phyloP scores from a whole-genome alignment of 1,140 invertebrate species.

The Caenorhabditis tropicalis region DNA sequence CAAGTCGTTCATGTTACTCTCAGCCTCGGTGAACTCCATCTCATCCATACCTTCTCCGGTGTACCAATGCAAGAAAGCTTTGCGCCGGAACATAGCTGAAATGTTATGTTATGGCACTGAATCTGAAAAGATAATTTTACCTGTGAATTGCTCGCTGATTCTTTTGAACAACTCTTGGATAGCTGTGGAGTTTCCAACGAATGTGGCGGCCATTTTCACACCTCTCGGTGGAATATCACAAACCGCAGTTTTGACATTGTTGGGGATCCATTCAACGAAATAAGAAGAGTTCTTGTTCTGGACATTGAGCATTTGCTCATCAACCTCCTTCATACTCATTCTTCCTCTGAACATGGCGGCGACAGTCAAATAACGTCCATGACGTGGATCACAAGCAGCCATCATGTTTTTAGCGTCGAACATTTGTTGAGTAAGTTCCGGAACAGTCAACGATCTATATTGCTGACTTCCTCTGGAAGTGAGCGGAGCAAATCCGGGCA shows the following conservation, averaged over 20 bases:
- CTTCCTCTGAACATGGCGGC: conserved; percentile 90
- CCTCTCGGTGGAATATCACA: conserved; percentile 77
- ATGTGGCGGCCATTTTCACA: conserved; percentile 76
- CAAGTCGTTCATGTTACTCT: conserved; percentile 83
- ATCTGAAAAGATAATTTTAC: too few relatives aligned
- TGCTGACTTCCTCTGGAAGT: conserved; percentile 78
- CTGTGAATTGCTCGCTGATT: conserved; percentile 51
- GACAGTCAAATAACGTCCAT: conserved; percentile 89
- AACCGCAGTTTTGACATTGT: conserved; percentile 80
- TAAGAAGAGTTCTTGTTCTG: conserved; percentile 78
- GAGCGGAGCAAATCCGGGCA: conserved; percentile 90
- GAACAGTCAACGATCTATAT: conserved; percentile 84
- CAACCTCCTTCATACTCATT: conserved; percentile 83
- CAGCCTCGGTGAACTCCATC: conserved; percentile 80
- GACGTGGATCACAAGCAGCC: conserved; percentile 85
- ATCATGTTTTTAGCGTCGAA: conserved; percentile 83
- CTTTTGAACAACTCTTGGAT: conserved; percentile 82
- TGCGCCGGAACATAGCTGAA: conserved; percentile 85
- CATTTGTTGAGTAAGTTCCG: conserved; percentile 89
- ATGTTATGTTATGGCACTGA: too few relatives aligned
- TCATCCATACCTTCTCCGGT: conserved; percentile 77
- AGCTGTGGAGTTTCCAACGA: conserved; percentile 77
- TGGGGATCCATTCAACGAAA: conserved; percentile 80
- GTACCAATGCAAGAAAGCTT: conserved; percentile 91
- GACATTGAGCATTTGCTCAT: conserved; percentile 78